Evolutionary conservation across 2,113 vertebrate species (phyloP).

Genomic region (Petrocephalus zakoni): DNA sequence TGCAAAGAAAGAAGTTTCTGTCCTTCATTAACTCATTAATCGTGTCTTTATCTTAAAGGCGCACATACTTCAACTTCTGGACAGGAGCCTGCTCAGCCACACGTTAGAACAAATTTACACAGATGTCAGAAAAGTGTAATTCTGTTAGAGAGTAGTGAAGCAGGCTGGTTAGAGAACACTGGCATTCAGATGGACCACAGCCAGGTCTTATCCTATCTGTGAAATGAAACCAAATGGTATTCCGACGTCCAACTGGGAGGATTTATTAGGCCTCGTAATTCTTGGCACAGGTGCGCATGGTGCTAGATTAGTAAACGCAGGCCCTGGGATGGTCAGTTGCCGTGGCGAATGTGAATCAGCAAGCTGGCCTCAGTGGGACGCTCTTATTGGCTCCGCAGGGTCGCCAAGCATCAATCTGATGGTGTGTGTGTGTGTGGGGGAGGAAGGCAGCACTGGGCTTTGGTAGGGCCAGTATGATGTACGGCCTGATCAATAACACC

Average conservation of each 20-base stretch:
- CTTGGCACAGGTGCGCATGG: slow-evolving; percentile 28
- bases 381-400: slow-evolving; percentile 44
- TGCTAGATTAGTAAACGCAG: slow-evolving; percentile 28
- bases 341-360: slow-evolving; percentile 23
- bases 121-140: not conserved
- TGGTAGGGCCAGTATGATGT: slow-evolving; percentile 59
- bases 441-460: no score
- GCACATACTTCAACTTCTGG: not conserved
- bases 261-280: slow-evolving; percentile 31
- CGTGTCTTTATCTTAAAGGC: not conserved
- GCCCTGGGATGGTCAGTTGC: slow-evolving; percentile 21
- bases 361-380: slow-evolving; percentile 20
- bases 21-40: not conserved
- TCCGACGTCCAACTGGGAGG: slow-evolving; percentile 18
- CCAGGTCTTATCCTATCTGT: not conserved
- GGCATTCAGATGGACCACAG: slow-evolving; percentile 11
- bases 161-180: not conserved
- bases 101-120: not conserved
- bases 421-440: slow-evolving; percentile 43
- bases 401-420: slow-evolving; percentile 55
- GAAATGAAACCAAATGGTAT: slow-evolving; percentile 21
- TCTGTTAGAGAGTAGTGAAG: not conserved
- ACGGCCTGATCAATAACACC: slow-evolving; percentile 70
- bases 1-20: not conserved
- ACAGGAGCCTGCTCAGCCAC: not conserved